Conservation (phyloP, 2,888 invertebrate species). For the Eupithecia abbreviata region DNA sequence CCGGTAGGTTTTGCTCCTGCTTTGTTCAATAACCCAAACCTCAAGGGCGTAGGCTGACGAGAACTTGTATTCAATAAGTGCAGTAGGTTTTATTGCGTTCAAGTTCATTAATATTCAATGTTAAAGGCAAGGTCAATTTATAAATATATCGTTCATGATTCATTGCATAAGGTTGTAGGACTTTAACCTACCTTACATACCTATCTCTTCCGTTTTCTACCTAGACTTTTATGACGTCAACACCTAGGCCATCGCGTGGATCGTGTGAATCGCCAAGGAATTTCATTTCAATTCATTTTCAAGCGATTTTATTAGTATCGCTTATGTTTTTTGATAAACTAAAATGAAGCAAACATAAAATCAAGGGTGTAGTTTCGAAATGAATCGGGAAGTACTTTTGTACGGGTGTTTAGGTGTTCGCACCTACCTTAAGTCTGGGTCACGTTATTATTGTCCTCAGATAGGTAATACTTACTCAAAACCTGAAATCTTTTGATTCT, state of each 20-base stretch:
- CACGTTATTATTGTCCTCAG: background rate
- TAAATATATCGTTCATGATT: background rate
- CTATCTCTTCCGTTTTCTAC: background rate
- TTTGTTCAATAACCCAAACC: conserved; percentile 3
- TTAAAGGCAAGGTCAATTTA: conserved; percentile 20
- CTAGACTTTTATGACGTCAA: background rate
- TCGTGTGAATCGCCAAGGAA: too few species aligned
- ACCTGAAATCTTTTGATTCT: conserved; percentile 60
- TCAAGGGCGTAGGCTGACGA: conserved; percentile 8
- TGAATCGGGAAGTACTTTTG: too few species aligned
- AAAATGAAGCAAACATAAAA: too few species aligned
- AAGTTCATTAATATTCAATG: conserved; percentile 22
- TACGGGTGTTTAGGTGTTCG: too few species aligned
- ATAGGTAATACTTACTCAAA: conserved; percentile 60
- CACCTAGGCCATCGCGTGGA: background rate
- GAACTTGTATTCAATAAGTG: conserved; percentile 17
- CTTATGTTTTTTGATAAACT: too few species aligned
- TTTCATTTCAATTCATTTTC: too few species aligned
- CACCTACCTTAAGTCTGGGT: background rate
- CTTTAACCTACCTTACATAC: background rate
- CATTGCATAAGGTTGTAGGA: background rate
- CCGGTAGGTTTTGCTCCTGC: background rate
- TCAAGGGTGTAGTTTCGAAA: too few species aligned
- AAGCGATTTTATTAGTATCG: too few species aligned
- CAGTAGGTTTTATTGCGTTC: conserved; percentile 18